Base-by-base conservation (phyloP, 2,888 invertebrate species). In the Dryobotodes eremita region DNA sequence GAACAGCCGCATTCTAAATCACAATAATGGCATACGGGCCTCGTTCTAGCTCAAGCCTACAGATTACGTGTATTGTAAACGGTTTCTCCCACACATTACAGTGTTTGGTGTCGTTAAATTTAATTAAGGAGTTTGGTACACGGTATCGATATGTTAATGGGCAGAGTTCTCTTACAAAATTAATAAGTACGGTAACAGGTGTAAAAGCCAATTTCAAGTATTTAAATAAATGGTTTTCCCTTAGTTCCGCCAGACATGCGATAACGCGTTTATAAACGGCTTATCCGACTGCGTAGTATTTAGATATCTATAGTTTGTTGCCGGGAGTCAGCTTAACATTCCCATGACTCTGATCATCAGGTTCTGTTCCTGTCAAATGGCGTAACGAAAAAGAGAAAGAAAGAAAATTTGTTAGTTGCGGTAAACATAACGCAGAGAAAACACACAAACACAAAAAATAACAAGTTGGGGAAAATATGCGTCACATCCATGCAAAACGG, bases 1-100 rank as follows among this genome's bases (percentile, higher is more conserved):
- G 92, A 94, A 93, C 92, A 92, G 91, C 93, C 94, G 92, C 92
- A 93, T 92, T 93, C 94, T 95, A 95, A 95, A 95, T 95, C 95
- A 95, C 94, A 93, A 94, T 95, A 94, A 95, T 94, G 94, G 94
- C 94, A 94, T 93, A 93, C 92, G 93, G 93, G 93, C 87, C 83
- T 90, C 92, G 91, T 90, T 92, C 91, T 91, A 91, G 91, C 92
- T 90, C 91, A 89, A 92, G 91, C 92, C 92, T 90, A 90, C 90
- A 92, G 93, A 94, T 94, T 94, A 94, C 90, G 89, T 91, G 90
- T 92, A 91, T 91, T 92, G 92, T 92, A 89, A 91, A 87, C 90
- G 89, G 86, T 91, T 91, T 91, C 90, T 91, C 85, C 82, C 84
- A 88, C 88, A 90, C 89, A 90, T 91, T 90, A 91, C 86, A 85